A percentile compares a stretch with the other conserved stretches of the same genome.
Evolutionary conservation across 2,113 vertebrate genomes (phyloP).

Genomic region (Ploceus nigricollis): DNA sequence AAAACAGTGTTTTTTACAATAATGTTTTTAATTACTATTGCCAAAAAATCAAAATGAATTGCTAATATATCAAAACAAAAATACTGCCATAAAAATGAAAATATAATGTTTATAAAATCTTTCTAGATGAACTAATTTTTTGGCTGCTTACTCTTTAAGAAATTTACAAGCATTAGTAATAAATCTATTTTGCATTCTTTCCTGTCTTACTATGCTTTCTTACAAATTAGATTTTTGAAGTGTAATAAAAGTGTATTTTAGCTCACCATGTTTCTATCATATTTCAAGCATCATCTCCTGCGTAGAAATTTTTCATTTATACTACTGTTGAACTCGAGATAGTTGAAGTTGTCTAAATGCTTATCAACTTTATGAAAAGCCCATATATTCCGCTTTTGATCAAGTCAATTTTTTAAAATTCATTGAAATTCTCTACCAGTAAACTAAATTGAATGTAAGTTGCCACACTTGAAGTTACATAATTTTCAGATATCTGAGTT

Average conservation of each 20-base stretch:
- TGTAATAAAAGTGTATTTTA: neutral
- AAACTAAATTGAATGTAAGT: neutral
- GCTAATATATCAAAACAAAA: neutral
- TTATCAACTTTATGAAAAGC: neutral
- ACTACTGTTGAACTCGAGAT: neutral
- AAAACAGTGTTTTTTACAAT: neutral
- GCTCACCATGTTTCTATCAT: neutral
- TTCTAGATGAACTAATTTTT: neutral
- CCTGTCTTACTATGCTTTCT: neutral
- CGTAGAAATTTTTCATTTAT: neutral
- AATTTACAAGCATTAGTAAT: neutral
- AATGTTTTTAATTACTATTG: neutral
- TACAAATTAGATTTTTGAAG: neutral
- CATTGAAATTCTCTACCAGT: neutral
- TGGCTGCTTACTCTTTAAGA: neutral
- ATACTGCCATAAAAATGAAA: neutral
- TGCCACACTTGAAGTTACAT: neutral
- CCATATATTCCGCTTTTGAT: neutral
- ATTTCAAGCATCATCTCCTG: neutral
- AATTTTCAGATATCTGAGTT: neutral
- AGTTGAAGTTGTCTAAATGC: neutral
- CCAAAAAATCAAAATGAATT: neutral
- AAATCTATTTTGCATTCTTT: neutral
- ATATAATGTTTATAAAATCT: neutral
- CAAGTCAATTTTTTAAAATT: neutral